Conservation (phyloP, 2,113 vertebrate species). For the Capreolus pygargus region DNA sequence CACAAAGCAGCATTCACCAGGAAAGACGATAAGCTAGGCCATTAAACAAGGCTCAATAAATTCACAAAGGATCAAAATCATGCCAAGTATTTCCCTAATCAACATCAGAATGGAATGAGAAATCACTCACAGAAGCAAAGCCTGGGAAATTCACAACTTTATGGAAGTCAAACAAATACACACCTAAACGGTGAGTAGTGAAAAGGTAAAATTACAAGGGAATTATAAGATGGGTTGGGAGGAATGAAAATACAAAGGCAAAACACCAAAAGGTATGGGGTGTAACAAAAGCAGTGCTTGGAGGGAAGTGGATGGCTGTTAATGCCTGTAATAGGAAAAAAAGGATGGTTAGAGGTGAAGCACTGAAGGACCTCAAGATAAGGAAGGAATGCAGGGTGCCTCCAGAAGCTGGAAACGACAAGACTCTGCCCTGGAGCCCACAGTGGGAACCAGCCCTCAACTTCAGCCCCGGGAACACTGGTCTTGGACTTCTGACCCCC, state of each 20-base stretch:
- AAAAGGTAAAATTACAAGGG: background rate
- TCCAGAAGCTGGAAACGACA: background rate
- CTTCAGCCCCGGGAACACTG: background rate
- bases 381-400: background rate
- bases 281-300: rapidly evolving
- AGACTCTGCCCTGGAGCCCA: background rate
- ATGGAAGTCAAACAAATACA: background rate
- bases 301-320: background rate
- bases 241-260: background rate
- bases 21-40: rapidly evolving
- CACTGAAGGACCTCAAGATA: rapidly evolving
- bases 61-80: background rate
- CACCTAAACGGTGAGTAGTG: background rate
- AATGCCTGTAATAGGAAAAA: rapidly evolving
- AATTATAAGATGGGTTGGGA: background rate
- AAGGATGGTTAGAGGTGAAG: rapidly evolving
- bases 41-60: background rate
- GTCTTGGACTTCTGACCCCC: background rate
- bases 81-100: too few relatives aligned
- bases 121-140: background rate
- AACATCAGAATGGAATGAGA: rapidly evolving
- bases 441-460: background rate
- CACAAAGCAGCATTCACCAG: background rate
- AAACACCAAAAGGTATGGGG: rapidly evolving
- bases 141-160: rapidly evolving